Percentiles rank a stretch among this genome's conserved stretches.
Evolutionary conservation across 2,888 invertebrate genomes (phyloP).

Genomic region (Margaritifera margaritifera): DNA sequence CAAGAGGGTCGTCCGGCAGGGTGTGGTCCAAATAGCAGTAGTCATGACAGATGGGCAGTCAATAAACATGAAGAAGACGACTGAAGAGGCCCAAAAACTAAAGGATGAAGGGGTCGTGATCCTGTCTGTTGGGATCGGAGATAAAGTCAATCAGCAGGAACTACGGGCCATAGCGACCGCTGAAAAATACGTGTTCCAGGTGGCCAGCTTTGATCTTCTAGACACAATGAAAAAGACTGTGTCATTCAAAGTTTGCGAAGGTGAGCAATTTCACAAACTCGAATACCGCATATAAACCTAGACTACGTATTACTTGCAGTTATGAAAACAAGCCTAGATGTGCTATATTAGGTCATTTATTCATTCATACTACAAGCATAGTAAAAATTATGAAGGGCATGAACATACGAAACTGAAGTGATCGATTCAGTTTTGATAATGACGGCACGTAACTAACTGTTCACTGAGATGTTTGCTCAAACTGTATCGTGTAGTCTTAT

Average conservation of each 20-base stretch:
- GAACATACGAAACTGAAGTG: too few relatives aligned
- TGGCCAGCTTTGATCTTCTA: constrained; percentile 33
- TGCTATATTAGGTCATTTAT: too few relatives aligned
- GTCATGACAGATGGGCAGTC: constrained; percentile 45
- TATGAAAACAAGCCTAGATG: too few relatives aligned
- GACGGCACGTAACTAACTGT: too few relatives aligned
- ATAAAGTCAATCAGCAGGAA: constrained; percentile 33
- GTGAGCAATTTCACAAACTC: constrained; percentile 9
- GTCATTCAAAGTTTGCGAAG: constrained; percentile 35
- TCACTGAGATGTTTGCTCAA: too few relatives aligned
- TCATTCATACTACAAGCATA: too few relatives aligned
- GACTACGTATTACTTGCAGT: too few relatives aligned
- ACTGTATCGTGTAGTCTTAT: too few relatives aligned
- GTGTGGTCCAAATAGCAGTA: constrained; percentile 35
- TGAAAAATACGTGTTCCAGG: constrained; percentile 40
- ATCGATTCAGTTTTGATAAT: too few relatives aligned
- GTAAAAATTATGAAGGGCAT: too few relatives aligned
- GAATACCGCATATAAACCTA: not conserved
- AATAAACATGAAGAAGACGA: constrained; percentile 20
- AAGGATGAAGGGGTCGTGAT: constrained; percentile 36
- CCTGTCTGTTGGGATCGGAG: constrained; percentile 46
- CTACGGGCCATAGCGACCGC: constrained; percentile 47
- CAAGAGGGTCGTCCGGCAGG: constrained; percentile 19
- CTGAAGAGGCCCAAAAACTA: constrained; percentile 26
- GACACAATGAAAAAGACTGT: constrained; percentile 29